phyloP scores from a whole-genome alignment of 1,140 invertebrate species.

The Brachionus manjavacas region DNA sequence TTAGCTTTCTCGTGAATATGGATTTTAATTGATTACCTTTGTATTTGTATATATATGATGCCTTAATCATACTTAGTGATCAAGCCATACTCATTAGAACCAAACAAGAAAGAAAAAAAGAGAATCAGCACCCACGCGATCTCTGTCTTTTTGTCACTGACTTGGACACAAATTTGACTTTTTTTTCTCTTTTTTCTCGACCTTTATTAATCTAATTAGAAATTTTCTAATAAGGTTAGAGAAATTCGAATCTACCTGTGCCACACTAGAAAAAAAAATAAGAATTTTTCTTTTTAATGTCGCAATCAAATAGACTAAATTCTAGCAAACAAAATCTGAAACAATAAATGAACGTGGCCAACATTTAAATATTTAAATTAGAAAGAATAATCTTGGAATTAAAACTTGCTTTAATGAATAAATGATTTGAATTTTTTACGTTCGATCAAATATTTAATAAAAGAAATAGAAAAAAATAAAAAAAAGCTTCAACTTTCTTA shows the following conservation, averaged over 20 bases:
- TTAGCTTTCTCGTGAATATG: background rate
- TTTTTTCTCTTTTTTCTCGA: background rate
- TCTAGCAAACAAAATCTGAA: background rate
- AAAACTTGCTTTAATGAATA: background rate
- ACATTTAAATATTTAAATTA: conserved; percentile 26
- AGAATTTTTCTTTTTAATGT: background rate
- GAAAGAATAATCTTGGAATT: conserved; percentile 1
- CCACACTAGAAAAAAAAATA: background rate
- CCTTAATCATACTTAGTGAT: background rate
- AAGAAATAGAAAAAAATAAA: background rate
- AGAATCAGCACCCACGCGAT: background rate
- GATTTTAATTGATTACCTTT: background rate
- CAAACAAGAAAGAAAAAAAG: background rate
- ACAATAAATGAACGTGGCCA: background rate
- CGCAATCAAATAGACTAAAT: background rate
- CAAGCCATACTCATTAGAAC: background rate
- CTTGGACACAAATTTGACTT: background rate
- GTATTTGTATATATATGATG: background rate
- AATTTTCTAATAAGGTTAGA: background rate
- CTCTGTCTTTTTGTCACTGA: background rate
- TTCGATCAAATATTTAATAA: conserved; percentile 30
- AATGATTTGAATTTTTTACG: conserved; percentile 1
- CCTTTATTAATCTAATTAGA: background rate
- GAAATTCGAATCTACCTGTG: background rate
- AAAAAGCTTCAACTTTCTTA: background rate